Conservation (phyloP, 2,888 invertebrate genomes). For the Eudemis profundana region DNA sequence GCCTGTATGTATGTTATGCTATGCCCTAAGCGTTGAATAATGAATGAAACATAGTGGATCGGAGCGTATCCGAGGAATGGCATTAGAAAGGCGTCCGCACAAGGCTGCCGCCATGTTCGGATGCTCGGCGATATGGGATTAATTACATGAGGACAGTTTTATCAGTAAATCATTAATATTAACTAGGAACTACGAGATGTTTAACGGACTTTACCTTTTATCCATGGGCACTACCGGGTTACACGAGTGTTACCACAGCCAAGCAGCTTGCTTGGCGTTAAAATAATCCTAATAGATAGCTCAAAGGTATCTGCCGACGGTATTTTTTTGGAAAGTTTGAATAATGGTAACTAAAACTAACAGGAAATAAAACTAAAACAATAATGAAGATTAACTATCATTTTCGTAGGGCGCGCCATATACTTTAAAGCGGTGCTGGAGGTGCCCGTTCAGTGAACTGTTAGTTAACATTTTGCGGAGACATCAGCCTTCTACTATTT, state of each 20-base stretch:
- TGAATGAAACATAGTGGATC: constrained; percentile 41
- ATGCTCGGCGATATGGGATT: constrained; percentile 30
- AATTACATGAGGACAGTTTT: constrained; percentile 35
- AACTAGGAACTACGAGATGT: background rate
- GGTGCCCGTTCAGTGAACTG: background rate
- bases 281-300: no score
- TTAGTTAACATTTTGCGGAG: constrained; percentile 1
- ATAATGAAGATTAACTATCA: background rate
- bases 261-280: no score
- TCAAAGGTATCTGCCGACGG: no score
- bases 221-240: no score
- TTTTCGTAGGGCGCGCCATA: background rate
- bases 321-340: no score
- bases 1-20: constrained; percentile 29
- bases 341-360: no score
- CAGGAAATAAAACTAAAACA: no score
- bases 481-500: constrained; percentile 29
- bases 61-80: constrained; percentile 38
- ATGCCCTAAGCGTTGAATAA: constrained; percentile 31
- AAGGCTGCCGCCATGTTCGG: constrained; percentile 37
- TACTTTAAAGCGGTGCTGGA: background rate
- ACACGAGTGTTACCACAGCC: no score
- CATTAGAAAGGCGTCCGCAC: constrained; percentile 37
- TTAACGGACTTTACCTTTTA: no score
- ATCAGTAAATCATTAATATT: constrained; percentile 18